Percentiles rank a stretch among this genome's conserved stretches.
These are phyloP conservation scores for Phlogophora meticulosa DNA, from an alignment of 2,888 invertebrate genomes.

Conservation along the genomic window DNA sequence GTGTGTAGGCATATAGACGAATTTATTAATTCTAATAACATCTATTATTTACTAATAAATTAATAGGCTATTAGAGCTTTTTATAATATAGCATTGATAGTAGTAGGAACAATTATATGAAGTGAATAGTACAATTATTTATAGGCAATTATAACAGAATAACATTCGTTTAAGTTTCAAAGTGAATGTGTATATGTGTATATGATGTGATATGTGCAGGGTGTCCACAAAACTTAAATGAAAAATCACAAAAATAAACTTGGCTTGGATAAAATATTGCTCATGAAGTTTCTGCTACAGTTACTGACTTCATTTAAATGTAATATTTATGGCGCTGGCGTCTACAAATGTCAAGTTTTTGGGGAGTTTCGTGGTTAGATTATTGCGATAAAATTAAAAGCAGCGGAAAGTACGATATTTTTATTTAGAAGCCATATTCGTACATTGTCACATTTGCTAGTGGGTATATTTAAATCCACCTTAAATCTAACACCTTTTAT, in stretches of 20 bases:
- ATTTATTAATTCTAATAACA: background rate
- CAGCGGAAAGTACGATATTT: background rate
- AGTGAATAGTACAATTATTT: background rate
- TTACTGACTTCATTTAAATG: slow-evolving; percentile 11
- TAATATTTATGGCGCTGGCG: slow-evolving; percentile 4
- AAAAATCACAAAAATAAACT: background rate
- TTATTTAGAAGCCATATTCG: background rate
- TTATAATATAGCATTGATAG: background rate
- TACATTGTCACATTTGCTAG: background rate
- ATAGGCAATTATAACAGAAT: background rate
- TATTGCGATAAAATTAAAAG: slow-evolving; percentile 17
- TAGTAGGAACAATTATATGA: background rate
- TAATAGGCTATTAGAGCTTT: background rate
- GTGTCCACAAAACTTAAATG: background rate
- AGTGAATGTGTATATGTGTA: background rate
- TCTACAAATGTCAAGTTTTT: slow-evolving; percentile 22
- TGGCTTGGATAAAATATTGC: slow-evolving; percentile 23
- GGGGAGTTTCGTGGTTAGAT: slow-evolving; percentile 11
- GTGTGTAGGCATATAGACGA: slow-evolving; percentile 4
- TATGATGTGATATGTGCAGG: background rate
- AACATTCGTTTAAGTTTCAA: background rate
- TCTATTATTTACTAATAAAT: background rate
- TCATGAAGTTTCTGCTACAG: slow-evolving; percentile 3
- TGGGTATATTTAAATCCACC: background rate
- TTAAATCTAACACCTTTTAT: background rate